Base-by-base conservation (phyloP, 2,113 vertebrate genomes). In the Alexandromys fortis region DNA sequence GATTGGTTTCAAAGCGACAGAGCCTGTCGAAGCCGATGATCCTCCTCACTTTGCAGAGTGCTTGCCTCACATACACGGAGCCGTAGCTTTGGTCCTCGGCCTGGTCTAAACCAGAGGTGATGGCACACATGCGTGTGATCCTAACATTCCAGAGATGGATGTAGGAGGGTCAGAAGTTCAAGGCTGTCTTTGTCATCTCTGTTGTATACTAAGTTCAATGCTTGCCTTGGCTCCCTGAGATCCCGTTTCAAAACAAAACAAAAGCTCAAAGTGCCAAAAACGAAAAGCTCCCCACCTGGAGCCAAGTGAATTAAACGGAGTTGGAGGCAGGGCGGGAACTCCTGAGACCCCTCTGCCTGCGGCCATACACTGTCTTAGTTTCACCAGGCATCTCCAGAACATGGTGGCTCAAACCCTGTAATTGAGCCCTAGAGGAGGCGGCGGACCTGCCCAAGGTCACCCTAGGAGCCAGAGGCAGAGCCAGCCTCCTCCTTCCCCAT, bases 1-100 rank as follows among this genome's bases (percentile, higher is more conserved):
- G 86, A 35, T 65, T 85, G 45, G 76, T 94, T 89, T 91, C 77
- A 86, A 91, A 95, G 82, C 42, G n/a, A 72, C n/a, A 65, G 86
- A 90, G 91, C 35, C 47, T 93, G 70, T 68, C 58, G 63, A 65
- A 45, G 38, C 82, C 1, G 38, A 65, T 10, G 38, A 45, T 21
- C 82, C 4, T 58, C 21, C 85, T 70, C 85, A 17, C 65, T 87
- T 8, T 49, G 22, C 24, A 52, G 85, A 70, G 45, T 26, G 45
- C 65, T 70, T n/a, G 10, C 67, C 47, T 87, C 52, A 33, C 42
- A 24, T 5, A 24, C 85, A 68, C 12, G 3, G 49, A 52, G 65
- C 33, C 33, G 45, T 26, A 17, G 30, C 33, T 72, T 49, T 49
- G 17, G 67, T 26, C 47, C 45, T 47, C 33, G 26, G 45, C 45